A percentile compares a stretch with the other conserved stretches of the same genome.
These are phyloP conservation scores for Moxostoma hubbsi DNA, from an alignment of 2,797 vertebrate species.

Conservation along the genomic window DNA sequence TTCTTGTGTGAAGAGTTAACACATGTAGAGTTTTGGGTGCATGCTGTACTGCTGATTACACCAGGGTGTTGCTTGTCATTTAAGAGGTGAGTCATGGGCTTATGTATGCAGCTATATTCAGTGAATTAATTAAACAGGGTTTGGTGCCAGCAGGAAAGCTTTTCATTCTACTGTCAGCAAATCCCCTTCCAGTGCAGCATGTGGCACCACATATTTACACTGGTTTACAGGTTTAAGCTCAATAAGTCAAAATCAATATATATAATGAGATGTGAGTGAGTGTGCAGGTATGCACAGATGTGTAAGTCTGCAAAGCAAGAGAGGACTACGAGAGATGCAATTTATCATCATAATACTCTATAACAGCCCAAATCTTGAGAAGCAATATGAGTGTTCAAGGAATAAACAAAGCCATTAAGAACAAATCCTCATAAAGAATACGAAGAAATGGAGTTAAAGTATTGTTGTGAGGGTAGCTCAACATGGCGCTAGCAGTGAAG, in stretches of 20 bases:
- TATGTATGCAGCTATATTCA: slow-evolving; percentile 41
- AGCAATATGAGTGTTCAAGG: not conserved
- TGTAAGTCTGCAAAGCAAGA: not conserved
- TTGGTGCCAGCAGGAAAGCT: slow-evolving; percentile 39
- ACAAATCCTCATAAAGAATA: no score
- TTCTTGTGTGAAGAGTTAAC: slow-evolving; percentile 38
- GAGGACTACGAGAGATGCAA: not conserved
- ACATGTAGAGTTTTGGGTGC: slow-evolving; percentile 27
- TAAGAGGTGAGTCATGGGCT: slow-evolving; percentile 44
- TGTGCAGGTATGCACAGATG: slow-evolving; percentile 9
- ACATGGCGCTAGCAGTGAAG: no score
- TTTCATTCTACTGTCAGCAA: slow-evolving; percentile 40
- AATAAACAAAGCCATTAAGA: not conserved
- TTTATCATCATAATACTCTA: no score
- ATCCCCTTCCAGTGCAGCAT: slow-evolving; percentile 27
- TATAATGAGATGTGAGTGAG: slow-evolving; percentile 34
- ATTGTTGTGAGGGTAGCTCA: no score
- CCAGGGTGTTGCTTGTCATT: slow-evolving; percentile 31
- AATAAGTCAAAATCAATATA: slow-evolving; percentile 29
- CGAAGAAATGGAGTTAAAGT: no score
- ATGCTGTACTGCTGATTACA: slow-evolving; percentile 39
- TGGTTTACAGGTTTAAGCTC: slow-evolving; percentile 32
- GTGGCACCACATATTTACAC: slow-evolving; percentile 35
- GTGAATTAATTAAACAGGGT: slow-evolving; percentile 52
- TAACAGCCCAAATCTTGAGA: not conserved